A percentile compares a stretch with the other conserved stretches of the same genome.
Evolutionary conservation across 2,888 invertebrate genomes (phyloP).

Genomic region (Acronicta aceris): DNA sequence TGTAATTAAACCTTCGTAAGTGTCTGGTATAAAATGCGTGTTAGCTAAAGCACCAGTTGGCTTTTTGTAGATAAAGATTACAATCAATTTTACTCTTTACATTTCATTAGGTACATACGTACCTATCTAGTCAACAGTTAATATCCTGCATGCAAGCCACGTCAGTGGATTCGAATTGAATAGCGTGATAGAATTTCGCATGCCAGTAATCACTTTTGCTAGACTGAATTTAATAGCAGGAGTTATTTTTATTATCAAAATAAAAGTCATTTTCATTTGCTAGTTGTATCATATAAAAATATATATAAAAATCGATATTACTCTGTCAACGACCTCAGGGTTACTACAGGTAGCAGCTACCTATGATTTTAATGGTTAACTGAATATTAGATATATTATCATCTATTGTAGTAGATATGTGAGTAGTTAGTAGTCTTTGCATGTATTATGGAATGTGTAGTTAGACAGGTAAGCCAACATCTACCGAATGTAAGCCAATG

Average conservation of each 20-base stretch:
- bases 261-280: conserved; percentile 36
- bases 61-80: conserved; percentile 8
- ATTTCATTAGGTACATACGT: conserved; percentile 12
- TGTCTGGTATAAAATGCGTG: not conserved
- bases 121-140: too few species aligned
- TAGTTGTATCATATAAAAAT: conserved; percentile 21
- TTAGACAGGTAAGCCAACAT: not conserved
- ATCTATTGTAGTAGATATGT: not conserved
- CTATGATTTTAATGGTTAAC: conserved; percentile 6
- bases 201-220: conserved; percentile 57
- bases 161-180: conserved; percentile 31
- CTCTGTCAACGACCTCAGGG: conserved; percentile 26
- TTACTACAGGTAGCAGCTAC: not conserved
- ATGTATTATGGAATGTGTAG: conserved; percentile 24
- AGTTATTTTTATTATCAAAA: conserved; percentile 38
- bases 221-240: conserved; percentile 40
- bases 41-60: not conserved
- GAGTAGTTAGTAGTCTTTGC: conserved; percentile 37
- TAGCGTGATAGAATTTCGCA: conserved; percentile 65
- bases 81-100: not conserved
- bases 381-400: not conserved
- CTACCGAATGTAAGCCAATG: conserved; percentile 14
- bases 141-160: conserved; percentile 32
- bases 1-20: not conserved
- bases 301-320: conserved; percentile 28